Evolutionary conservation across 1,140 invertebrate genomes (phyloP), one percentile per base, ranked within the genome.

Genomic region (Globodera ellingtonae): DNA sequence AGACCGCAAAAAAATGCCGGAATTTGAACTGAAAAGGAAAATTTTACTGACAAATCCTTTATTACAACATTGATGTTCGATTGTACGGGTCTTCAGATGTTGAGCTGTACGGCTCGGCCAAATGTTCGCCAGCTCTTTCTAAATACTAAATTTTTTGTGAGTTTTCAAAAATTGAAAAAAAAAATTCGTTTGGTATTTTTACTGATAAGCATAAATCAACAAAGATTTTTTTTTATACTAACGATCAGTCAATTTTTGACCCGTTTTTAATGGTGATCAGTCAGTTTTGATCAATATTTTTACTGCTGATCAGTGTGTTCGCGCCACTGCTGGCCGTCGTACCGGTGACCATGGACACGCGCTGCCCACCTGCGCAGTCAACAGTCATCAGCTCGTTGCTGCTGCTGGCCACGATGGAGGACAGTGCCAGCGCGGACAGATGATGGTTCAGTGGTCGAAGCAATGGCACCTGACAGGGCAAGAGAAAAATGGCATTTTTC

Each of bases 61-160:
- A 44, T 35, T 35, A 13, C 18, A 7, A 77, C 75, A 69, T 69
- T 10, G 75, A 69, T 15, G 75, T 77, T 69, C 59, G 44, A 7
- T 79, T 82, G 77, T 87, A 87, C 3, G 87, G 84, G 69, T 87
- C 85, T 47, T 87, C 86, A 0, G 86, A 88, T 10, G 82, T 85
- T 6, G 87, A 87, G 9, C 81, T 86, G 71, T 82, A 85, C 62
- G 81, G 24, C n/a, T 89, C 86, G 13, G 86, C 86, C 48, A 87
- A 72, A 35, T 85, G 78, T 75, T 87, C 86, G 8, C 86, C 86
- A n/a, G 86, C 86, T 35, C 86, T 59, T 35, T 87, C 85, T 89
- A 56, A 78, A 88, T 21, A 78, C 76, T 3, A 3, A 46, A 13
- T 56, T 76, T 21, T 76, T 76, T 52, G 50, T 52, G 50, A 52